Conservation (phyloP, 1,140 invertebrate genomes). For the Calosoma granatense region DNA sequence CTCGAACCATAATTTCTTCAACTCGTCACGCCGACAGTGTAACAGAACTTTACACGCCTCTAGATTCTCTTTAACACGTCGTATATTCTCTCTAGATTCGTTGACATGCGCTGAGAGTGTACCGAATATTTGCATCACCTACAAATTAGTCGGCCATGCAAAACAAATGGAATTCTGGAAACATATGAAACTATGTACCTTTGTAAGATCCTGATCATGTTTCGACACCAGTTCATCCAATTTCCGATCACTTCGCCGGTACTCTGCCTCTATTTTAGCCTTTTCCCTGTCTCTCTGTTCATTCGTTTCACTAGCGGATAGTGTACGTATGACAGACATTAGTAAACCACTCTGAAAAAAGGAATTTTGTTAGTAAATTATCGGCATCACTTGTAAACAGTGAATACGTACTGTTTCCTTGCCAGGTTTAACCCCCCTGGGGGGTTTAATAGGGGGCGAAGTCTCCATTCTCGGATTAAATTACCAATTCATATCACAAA, state of each 20-base stretch:
- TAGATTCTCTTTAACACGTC: slow-evolving; percentile 79
- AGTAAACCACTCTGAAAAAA: slow-evolving; percentile 71
- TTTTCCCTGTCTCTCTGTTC: slow-evolving; percentile 92
- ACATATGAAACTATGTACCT: slow-evolving; percentile 42
- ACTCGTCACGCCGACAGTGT: slow-evolving; percentile 83
- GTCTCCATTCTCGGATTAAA: slow-evolving; percentile 20
- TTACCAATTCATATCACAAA: neutral
- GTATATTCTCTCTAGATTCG: slow-evolving; percentile 70
- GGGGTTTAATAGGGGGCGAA: slow-evolving; percentile 64
- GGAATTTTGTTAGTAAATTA: slow-evolving; percentile 19
- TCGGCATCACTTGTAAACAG: slow-evolving; percentile 11
- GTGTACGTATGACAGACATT: slow-evolving; percentile 83
- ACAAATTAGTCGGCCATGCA: too few relatives aligned
- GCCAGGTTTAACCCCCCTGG: slow-evolving; percentile 66
- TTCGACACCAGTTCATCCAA: slow-evolving; percentile 80
- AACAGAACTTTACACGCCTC: slow-evolving; percentile 82
- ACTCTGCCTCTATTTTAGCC: slow-evolving; percentile 85
- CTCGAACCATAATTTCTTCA: slow-evolving; percentile 87
- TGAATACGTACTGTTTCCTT: slow-evolving; percentile 62
- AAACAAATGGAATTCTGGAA: slow-evolving; percentile 9
- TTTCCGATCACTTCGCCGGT: slow-evolving; percentile 77
- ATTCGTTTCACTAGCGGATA: slow-evolving; percentile 87
- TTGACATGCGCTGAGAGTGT: slow-evolving; percentile 66
- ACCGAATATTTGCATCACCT: slow-evolving; percentile 60
- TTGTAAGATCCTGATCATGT: slow-evolving; percentile 79